A percentile compares a stretch with the other conserved stretches of the same genome.
Conservation (phyloP, 2,888 invertebrate species). For the Thalpophila matura region DNA sequence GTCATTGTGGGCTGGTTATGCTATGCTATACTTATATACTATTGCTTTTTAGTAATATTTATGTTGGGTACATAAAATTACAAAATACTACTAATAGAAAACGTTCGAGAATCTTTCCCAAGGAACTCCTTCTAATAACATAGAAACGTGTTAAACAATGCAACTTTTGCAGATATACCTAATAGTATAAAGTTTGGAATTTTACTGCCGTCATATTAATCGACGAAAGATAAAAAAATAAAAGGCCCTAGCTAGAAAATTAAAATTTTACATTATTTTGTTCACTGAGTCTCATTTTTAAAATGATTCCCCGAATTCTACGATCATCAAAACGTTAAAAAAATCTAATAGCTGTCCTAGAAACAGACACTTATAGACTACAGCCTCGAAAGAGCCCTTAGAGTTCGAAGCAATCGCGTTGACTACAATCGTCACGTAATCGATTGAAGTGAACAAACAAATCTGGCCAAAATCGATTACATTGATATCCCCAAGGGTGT, state of each 20-base stretch:
- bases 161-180: background rate
- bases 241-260: background rate
- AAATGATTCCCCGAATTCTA: conserved; percentile 14
- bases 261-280: background rate
- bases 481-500: conserved; percentile 65
- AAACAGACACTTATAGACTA: conserved; percentile 34
- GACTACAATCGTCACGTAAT: conserved; percentile 72
- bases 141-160: too few species aligned
- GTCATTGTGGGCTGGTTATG: too few species aligned
- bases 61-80: too few species aligned
- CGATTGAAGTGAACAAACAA: conserved; percentile 78
- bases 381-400: conserved; percentile 40
- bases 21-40: too few species aligned
- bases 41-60: too few species aligned
- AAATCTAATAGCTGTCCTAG: conserved; percentile 37
- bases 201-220: background rate
- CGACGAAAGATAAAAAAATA: background rate
- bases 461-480: conserved; percentile 74
- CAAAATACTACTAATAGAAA: too few species aligned
- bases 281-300: background rate
- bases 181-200: too few species aligned
- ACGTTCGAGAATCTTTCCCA: too few species aligned
- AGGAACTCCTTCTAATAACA: too few species aligned
- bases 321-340: conserved; percentile 25
- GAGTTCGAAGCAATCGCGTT: conserved; percentile 50